Percentiles rank a stretch among this genome's conserved stretches.
Evolutionary conservation across 2,797 vertebrate genomes (phyloP).

Genomic region (Peromyscus eremicus): DNA sequence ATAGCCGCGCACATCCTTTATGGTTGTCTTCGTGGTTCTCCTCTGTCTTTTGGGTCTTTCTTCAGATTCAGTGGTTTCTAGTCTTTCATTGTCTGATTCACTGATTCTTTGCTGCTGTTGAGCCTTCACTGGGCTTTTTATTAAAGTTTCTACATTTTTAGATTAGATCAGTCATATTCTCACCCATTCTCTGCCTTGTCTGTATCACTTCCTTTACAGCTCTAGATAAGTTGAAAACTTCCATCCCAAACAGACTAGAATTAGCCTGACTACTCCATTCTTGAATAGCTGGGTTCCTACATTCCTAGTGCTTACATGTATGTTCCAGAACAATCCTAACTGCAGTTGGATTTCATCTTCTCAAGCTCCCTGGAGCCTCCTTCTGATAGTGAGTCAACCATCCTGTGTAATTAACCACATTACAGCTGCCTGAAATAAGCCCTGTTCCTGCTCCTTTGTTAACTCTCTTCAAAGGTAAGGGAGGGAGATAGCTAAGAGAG

Average conservation of each 20-base stretch:
- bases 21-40: neutral
- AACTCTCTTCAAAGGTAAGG: neutral
- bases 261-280: neutral
- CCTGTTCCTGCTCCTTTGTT: neutral
- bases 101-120: neutral
- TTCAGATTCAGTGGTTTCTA: neutral
- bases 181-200: neutral
- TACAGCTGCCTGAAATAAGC: neutral
- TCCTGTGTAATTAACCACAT: neutral
- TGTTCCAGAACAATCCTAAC: neutral
- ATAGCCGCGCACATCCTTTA: neutral
- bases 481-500: accelerated
- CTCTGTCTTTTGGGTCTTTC: neutral
- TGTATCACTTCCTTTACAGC: neutral
- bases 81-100: neutral
- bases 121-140: neutral
- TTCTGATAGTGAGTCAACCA: neutral
- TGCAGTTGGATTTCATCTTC: neutral
- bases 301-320: neutral
- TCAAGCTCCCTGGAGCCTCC: neutral
- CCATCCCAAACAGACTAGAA: neutral
- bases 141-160: neutral
- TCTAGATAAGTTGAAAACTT: neutral
- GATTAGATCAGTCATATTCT: neutral
- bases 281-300: neutral